Conservation (phyloP, 2,888 invertebrate genomes). For the Prostheceraeus crozeri region DNA sequence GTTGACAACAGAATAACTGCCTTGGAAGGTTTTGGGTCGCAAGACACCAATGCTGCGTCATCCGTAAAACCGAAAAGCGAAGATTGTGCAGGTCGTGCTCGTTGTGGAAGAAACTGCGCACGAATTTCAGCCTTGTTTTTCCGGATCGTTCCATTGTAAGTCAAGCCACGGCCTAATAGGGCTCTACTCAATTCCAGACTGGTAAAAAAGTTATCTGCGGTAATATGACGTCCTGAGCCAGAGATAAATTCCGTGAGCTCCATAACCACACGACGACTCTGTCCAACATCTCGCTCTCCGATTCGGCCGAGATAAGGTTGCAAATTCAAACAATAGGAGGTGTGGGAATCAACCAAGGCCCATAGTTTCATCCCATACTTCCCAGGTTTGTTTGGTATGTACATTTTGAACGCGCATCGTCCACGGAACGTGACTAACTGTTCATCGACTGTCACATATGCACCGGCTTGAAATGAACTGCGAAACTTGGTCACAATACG, state of each 20-base stretch:
- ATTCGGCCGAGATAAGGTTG: conserved; percentile 26
- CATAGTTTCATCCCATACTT: conserved; percentile 22
- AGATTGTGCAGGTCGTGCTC: conserved; percentile 11
- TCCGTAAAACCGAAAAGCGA: conserved; percentile 15
- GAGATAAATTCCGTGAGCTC: conserved; percentile 27
- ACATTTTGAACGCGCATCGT: conserved; percentile 21
- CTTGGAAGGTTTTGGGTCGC: conserved; percentile 10
- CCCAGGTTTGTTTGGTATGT: not conserved
- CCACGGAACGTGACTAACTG: conserved; percentile 1
- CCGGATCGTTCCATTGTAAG: conserved; percentile 13
- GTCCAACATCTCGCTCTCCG: conserved; percentile 15
- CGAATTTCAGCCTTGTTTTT: conserved; percentile 23
- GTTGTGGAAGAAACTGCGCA: conserved; percentile 17
- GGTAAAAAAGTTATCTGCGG: conserved; percentile 32
- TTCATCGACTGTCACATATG: too few relatives aligned
- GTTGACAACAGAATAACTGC: conserved; percentile 23
- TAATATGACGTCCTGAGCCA: too few relatives aligned
- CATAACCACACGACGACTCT: not conserved
- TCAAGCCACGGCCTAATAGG: conserved; percentile 18
- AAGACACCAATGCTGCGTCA: conserved; percentile 15
- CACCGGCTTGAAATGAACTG: too few relatives aligned
- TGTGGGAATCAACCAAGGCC: conserved; percentile 8
- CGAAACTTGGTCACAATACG: too few relatives aligned
- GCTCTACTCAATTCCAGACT: not conserved
- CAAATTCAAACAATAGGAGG: conserved; percentile 23